A percentile compares a stretch with the other conserved stretches of the same genome.
These are phyloP conservation scores for Siniperca knerii DNA, from an alignment of 2,113 vertebrate genomes.

Conservation along the genomic window DNA sequence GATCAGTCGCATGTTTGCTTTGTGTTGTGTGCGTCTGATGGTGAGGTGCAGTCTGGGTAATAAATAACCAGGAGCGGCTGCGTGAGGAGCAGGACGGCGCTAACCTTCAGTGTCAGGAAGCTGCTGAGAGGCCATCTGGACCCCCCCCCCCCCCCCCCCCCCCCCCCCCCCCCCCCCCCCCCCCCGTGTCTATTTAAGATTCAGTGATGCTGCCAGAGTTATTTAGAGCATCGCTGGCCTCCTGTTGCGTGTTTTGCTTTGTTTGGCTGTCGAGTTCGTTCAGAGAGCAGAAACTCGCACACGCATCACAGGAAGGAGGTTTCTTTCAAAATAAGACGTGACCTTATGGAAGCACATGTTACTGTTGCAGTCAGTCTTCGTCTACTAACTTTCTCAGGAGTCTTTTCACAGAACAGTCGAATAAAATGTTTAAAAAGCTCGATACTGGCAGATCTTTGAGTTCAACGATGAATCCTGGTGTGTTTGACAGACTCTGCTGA, in stretches of 20 bases:
- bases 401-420: too few species aligned
- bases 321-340: constrained; percentile 10
- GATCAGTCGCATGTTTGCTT: background rate
- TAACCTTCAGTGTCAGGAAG: constrained; percentile 51
- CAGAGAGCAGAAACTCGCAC: background rate
- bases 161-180: too few species aligned
- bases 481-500: too few species aligned
- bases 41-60: constrained; percentile 43
- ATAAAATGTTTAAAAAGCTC: too few species aligned
- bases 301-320: background rate
- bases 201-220: constrained; percentile 3
- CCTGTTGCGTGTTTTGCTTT: constrained; percentile 20
- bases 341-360: too few species aligned
- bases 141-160: too few species aligned
- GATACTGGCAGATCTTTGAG: too few species aligned
- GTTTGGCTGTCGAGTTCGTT: too few species aligned
- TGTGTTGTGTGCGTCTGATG: background rate
- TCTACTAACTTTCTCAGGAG: too few species aligned
- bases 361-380: too few species aligned
- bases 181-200: background rate
- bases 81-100: background rate
- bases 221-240: constrained; percentile 10
- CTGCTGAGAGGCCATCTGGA: constrained; percentile 61
- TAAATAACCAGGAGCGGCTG: constrained; percentile 33
- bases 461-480: too few species aligned